phyloP scores from a whole-genome alignment of 2,888 invertebrate genomes.

The Cephus pygmeus region DNA sequence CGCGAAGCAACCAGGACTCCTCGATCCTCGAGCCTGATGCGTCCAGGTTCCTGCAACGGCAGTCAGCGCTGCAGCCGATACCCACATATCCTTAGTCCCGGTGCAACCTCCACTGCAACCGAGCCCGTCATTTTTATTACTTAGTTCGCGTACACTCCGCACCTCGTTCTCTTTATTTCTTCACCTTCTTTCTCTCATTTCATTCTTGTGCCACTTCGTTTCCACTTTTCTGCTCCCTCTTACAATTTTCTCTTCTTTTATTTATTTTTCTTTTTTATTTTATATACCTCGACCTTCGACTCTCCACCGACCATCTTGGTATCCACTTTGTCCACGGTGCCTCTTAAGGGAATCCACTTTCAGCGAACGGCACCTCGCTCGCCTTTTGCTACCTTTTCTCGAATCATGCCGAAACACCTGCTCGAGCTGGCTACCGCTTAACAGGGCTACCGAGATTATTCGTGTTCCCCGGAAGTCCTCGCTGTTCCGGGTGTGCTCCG shows the following conservation, averaged over 20 bases:
- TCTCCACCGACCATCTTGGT: background rate
- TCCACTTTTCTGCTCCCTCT: background rate
- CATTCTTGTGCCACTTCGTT: background rate
- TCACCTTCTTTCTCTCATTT: constrained; percentile 1
- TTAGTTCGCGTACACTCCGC: background rate
- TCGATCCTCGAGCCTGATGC: constrained; percentile 15
- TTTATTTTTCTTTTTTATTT: background rate
- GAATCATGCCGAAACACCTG: background rate
- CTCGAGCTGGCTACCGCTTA: background rate
- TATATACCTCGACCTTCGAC: background rate
- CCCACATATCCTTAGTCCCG: background rate
- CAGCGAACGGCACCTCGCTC: background rate
- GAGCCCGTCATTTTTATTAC: background rate
- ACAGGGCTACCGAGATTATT: background rate
- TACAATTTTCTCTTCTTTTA: background rate
- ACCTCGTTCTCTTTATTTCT: background rate
- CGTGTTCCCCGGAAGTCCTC: constrained; percentile 1
- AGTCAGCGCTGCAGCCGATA: background rate
- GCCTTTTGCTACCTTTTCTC: background rate
- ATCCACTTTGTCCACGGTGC: background rate
- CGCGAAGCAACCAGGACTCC: constrained; percentile 14
- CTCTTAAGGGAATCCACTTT: background rate
- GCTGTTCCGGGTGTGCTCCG: background rate
- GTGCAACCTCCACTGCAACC: background rate
- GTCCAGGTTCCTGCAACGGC: background rate